Conservation (phyloP, 2,797 vertebrate species). For the Manis crassicaudata region DNA sequence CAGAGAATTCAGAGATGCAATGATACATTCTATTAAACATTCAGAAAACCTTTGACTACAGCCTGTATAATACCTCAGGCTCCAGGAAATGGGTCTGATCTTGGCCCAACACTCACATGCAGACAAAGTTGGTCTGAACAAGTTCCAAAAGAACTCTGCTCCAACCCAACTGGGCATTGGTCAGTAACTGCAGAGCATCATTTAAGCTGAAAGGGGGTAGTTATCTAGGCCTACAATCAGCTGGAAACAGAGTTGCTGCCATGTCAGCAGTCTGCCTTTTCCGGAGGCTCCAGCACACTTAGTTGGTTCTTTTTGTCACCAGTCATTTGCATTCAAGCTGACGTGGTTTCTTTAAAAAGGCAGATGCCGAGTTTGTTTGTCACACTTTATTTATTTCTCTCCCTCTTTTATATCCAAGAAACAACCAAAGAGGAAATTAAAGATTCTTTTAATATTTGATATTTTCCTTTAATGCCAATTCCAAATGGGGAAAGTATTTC, state of each 20-base stretch:
- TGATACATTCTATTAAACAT: constrained; percentile 79
- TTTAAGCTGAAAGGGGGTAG: constrained; percentile 86
- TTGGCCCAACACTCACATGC: constrained; percentile 80
- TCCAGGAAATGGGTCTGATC: constrained; percentile 84
- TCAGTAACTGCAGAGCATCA: constrained; percentile 84
- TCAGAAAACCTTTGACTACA: constrained; percentile 79
- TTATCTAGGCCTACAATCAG: constrained; percentile 88
- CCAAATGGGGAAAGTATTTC: neutral
- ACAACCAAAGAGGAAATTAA: constrained; percentile 21
- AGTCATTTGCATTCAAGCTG: constrained; percentile 80
- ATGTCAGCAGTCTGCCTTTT: constrained; percentile 85
- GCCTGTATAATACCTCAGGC: constrained; percentile 85
- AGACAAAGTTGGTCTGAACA: constrained; percentile 84
- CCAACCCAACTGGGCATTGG: constrained; percentile 84
- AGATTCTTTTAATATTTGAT: neutral
- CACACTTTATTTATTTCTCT: constrained; percentile 30
- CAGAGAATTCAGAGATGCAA: constrained; percentile 77
- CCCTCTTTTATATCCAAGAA: neutral
- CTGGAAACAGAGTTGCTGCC: constrained; percentile 82
- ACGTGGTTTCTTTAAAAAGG: constrained; percentile 81
- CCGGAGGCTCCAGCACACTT: constrained; percentile 76
- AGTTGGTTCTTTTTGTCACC: constrained; percentile 80
- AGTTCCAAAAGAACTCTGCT: constrained; percentile 83
- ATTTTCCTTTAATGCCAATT: constrained; percentile 25
- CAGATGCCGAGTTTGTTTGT: constrained; percentile 60